Conservation (phyloP, 2,888 invertebrate species). For the Aphodius sticticus region DNA sequence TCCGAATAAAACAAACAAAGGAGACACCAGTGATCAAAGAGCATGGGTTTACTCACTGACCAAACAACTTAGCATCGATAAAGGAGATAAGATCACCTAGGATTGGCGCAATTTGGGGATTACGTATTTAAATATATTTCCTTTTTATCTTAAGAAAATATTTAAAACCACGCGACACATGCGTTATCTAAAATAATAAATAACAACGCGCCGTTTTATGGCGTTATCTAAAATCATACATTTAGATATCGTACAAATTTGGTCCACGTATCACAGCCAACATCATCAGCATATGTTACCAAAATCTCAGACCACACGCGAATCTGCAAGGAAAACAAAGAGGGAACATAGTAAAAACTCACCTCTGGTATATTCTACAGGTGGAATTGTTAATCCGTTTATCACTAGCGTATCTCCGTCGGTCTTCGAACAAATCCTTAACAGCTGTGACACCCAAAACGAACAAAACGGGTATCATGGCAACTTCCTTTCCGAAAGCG, state of each 20-base stretch:
- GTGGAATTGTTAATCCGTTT: constrained; percentile 92
- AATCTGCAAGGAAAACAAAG: no score
- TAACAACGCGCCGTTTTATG: neutral
- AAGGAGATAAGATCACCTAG: neutral
- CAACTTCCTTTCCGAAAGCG: constrained; percentile 95
- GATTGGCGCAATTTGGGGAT: neutral
- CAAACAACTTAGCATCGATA: neutral
- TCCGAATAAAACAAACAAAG: no score
- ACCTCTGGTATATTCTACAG: constrained; percentile 93
- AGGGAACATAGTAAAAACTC: constrained; percentile 54
- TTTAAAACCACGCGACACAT: neutral
- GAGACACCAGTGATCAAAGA: no score
- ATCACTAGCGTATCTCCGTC: constrained; percentile 88
- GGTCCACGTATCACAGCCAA: neutral
- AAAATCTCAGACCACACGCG: no score
- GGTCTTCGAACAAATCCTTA: constrained; percentile 94
- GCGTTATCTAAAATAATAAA: constrained; percentile 4
- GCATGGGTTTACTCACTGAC: no score
- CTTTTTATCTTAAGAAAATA: neutral
- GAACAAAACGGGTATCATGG: constrained; percentile 94
- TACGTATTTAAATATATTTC: neutral
- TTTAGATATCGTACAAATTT: neutral
- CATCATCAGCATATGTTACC: neutral
- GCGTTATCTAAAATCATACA: neutral
- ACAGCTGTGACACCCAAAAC: constrained; percentile 93